Conservation (phyloP, 2,888 invertebrate species). For the Prosopocoilus inquinatus region DNA sequence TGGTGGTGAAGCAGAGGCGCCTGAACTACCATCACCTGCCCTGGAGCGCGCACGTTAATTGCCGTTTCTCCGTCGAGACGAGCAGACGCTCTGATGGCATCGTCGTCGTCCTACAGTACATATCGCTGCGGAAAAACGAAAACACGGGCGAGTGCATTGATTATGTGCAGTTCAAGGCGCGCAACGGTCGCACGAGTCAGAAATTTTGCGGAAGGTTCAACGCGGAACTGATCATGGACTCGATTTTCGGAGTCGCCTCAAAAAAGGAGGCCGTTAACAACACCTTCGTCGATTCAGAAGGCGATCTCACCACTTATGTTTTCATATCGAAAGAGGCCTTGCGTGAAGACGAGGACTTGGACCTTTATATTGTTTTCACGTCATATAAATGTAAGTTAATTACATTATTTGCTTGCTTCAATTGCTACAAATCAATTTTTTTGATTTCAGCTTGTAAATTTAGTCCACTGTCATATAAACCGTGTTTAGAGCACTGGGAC, state of each 20-base stretch:
- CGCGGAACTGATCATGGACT: constrained; percentile 33
- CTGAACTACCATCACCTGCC: constrained; percentile 4
- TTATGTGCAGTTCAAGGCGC: constrained; percentile 48
- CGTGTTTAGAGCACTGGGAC: constrained; percentile 25
- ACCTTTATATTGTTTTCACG: constrained; percentile 52
- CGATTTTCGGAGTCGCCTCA: background rate
- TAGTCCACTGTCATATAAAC: constrained; percentile 26
- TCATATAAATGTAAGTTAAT: constrained; percentile 47
- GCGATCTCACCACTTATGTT: constrained; percentile 49
- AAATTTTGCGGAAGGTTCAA: constrained; percentile 46
- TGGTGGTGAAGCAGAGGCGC: constrained; percentile 3
- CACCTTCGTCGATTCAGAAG: constrained; percentile 24
- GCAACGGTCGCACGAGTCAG: constrained; percentile 34
- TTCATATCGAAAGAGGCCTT: constrained; percentile 45
- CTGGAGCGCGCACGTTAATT: constrained; percentile 34
- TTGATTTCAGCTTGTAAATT: background rate
- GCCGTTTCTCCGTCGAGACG: constrained; percentile 43
- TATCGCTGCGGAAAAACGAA: constrained; percentile 48
- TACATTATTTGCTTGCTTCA: background rate
- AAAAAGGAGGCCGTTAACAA: background rate
- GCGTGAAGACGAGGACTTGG: constrained; percentile 35
- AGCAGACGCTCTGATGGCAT: constrained; percentile 40
- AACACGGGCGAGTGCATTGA: constrained; percentile 51
- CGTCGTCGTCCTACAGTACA: constrained; percentile 54
- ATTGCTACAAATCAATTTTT: background rate